Base-by-base conservation (phyloP, 2,888 invertebrate genomes). In the Apodemia zela region DNA sequence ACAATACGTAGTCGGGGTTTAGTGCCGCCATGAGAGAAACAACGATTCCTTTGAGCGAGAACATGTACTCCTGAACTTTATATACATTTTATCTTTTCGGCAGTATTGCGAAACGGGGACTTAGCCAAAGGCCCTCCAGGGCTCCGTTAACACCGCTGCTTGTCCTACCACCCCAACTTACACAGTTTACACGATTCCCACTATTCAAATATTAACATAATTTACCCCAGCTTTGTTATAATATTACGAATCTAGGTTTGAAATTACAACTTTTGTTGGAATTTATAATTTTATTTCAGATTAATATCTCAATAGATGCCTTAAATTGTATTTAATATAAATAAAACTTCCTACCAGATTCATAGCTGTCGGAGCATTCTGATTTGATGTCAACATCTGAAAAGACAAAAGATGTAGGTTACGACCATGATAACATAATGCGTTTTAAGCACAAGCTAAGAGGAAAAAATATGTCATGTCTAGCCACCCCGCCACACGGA, bases 61-160 rank as follows among this genome's bases (percentile, higher is more conserved):
- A 82, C 88, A 89, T 89, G 87, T 85, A 79, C 84, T 87, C 80
- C 87, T 89, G 85, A 89, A 90, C 84, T 89, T 90, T 90, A 90
- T 87, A 89, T 90, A 88, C 89, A 86, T 90, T 90, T 91, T 90
- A 91, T 91, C 88, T 90, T 89, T 90, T 86, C 84, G 87, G 82
- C 84, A 83, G 87, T 89, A 89, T 87, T 88, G 87, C 87, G 86
- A 85, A 76, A 76, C 82, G 80, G 89, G 85, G 87, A 86, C 82
- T 81, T 78, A 77, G 81, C 72, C 84, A 86, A 90, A 85, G 83
- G 86, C 87, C 81, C 90, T 91, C 90, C 71, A 81, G 89, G 89
- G 90, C 80, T 87, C 78, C 89, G 88, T 90, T 90, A 89, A 86
- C 85, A 81, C 81, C 79, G 81, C 80, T 82, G 81, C 82, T 79